Evolutionary conservation across 2,888 invertebrate genomes (phyloP).

Genomic region (Bruchidius siliquastri): DNA sequence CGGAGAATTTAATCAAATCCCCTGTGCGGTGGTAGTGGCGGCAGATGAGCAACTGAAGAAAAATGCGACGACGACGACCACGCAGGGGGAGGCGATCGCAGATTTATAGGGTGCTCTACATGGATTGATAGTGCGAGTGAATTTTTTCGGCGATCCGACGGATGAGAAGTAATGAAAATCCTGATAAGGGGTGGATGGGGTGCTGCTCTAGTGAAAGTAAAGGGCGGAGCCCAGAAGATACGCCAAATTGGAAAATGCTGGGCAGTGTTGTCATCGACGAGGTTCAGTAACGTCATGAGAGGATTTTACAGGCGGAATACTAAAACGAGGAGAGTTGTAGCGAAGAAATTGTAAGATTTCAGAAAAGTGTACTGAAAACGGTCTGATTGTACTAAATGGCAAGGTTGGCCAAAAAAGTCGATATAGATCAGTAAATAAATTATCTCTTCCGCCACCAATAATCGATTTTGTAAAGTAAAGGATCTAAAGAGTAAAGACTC

Average conservation of each 20-base stretch:
- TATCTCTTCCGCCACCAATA: too few relatives aligned
- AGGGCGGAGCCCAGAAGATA: neutral
- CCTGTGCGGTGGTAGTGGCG: neutral
- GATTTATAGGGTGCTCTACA: neutral
- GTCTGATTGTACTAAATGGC: too few relatives aligned
- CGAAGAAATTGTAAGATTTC: too few relatives aligned
- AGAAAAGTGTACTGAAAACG: too few relatives aligned
- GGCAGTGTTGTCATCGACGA: neutral
- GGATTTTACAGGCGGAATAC: too few relatives aligned
- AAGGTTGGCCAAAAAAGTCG: too few relatives aligned
- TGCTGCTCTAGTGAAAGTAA: neutral
- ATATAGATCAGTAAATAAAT: too few relatives aligned
- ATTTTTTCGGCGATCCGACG: neutral
- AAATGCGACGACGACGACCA: neutral
- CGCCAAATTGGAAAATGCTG: neutral
- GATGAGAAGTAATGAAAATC: neutral
- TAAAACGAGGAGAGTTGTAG: too few relatives aligned
- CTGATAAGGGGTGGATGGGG: neutral
- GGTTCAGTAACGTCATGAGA: neutral
- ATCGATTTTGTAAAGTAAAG: too few relatives aligned
- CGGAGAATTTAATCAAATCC: neutral
- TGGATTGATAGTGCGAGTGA: neutral
- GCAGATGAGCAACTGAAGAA: neutral
- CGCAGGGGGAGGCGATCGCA: neutral
- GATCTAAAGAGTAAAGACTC: too few relatives aligned